Evolutionary conservation across 2,888 invertebrate species (phyloP).

Genomic region (Sialis lutaria): DNA sequence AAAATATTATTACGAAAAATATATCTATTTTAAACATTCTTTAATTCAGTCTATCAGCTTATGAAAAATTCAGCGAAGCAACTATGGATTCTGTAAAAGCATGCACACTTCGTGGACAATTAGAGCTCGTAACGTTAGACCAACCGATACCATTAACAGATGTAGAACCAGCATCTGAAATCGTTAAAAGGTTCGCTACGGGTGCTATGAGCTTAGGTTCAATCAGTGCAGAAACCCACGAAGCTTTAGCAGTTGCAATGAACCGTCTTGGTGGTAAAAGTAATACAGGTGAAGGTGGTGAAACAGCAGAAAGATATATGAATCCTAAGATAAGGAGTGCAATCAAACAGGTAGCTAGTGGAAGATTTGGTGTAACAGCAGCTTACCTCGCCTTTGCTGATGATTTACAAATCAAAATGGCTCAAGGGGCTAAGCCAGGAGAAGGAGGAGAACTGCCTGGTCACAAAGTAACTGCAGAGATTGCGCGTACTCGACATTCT

Average conservation of each 20-base stretch:
- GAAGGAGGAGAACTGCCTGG: slow-evolving; percentile 95
- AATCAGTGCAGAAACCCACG: slow-evolving; percentile 92
- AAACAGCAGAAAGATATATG: slow-evolving; percentile 63
- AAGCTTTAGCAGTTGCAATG: slow-evolving; percentile 92
- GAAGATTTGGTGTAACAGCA: slow-evolving; percentile 95
- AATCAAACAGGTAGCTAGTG: slow-evolving; percentile 98
- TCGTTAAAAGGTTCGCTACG: slow-evolving; percentile 87
- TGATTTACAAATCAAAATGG: slow-evolving; percentile 99
- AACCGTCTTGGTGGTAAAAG: slow-evolving; percentile 83
- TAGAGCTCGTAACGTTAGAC: slow-evolving; percentile 65
- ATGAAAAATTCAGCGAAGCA: slow-evolving; percentile 72
- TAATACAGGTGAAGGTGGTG: slow-evolving; percentile 97
- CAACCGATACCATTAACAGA: slow-evolving; percentile 69
- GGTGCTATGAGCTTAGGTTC: slow-evolving; percentile 45
- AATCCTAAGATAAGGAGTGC: slow-evolving; percentile 67
- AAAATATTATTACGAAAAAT: not conserved
- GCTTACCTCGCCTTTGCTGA: slow-evolving; percentile 95
- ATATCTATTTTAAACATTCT: not conserved
- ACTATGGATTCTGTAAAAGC: slow-evolving; percentile 68
- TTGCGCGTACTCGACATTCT: slow-evolving; percentile 88
- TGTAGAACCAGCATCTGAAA: slow-evolving; percentile 85
- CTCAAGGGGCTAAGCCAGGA: slow-evolving; percentile 96
- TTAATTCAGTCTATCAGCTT: slow-evolving; percentile 37
- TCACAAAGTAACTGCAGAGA: slow-evolving; percentile 59
- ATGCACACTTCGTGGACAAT: slow-evolving; percentile 84